These are phyloP conservation scores for Hololepta plana DNA, from an alignment of 2,888 invertebrate species.

Conservation along the genomic window DNA sequence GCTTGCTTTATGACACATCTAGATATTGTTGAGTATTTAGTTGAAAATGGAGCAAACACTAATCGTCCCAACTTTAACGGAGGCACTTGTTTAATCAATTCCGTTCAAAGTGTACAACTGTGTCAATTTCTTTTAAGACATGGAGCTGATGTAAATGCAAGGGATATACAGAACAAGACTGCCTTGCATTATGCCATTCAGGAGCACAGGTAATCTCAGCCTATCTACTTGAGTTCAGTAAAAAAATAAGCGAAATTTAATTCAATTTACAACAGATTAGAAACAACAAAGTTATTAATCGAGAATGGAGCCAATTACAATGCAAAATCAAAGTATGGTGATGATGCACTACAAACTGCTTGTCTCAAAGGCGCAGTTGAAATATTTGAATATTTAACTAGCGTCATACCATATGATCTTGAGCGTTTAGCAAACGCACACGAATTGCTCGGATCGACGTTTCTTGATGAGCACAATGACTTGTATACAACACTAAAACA, in stretches of 20 bases:
- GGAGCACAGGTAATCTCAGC: conserved; percentile 39
- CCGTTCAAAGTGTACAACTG: conserved; percentile 69
- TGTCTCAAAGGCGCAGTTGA: conserved; percentile 61
- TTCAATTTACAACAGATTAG: conserved; percentile 41
- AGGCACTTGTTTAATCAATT: conserved; percentile 85
- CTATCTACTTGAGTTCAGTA: background rate
- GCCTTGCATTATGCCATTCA: conserved; percentile 89
- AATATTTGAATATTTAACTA: conserved; percentile 51
- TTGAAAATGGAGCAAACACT: conserved; percentile 66
- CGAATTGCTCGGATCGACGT: conserved; percentile 76
- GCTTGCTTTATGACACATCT: conserved; percentile 86
- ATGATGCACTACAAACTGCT: conserved; percentile 78
- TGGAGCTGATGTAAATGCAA: conserved; percentile 71
- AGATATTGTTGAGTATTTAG: conserved; percentile 59
- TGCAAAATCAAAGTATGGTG: conserved; percentile 60
- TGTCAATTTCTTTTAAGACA: conserved; percentile 62
- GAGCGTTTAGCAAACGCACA: conserved; percentile 67
- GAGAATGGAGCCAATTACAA: conserved; percentile 64
- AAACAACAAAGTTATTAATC: conserved; percentile 66
- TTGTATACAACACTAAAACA: conserved; percentile 47
- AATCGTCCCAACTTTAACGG: conserved; percentile 76
- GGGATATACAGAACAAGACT: conserved; percentile 78
- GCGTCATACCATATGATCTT: conserved; percentile 38
- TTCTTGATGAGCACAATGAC: conserved; percentile 75
- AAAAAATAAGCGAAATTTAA: background rate